Evolutionary conservation across 2,797 vertebrate species (phyloP).

Genomic region (Apodemus agrarius): DNA sequence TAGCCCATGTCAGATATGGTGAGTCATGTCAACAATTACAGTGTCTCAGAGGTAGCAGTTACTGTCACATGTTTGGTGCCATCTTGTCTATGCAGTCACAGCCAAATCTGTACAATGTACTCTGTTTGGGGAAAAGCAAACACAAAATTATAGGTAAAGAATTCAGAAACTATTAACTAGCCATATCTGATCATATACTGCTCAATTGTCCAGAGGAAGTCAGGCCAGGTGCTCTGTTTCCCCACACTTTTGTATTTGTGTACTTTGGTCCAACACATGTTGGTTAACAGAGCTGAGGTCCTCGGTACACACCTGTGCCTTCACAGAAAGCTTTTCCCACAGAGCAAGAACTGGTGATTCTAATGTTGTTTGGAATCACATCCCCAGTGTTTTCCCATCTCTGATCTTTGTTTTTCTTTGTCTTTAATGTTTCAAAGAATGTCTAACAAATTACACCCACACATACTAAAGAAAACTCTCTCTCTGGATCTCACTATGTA

Average conservation of each 20-base stretch:
- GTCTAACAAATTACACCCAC: background rate
- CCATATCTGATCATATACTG: background rate
- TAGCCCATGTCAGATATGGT: no score
- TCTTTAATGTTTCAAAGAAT: background rate
- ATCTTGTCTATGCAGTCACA: background rate
- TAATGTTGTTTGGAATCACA: background rate
- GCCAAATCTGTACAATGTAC: background rate
- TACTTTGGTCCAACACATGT: background rate
- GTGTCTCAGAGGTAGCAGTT: no score
- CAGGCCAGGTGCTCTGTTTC: background rate
- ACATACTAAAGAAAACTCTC: background rate
- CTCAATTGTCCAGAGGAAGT: background rate
- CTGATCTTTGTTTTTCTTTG: background rate
- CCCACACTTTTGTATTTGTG: background rate
- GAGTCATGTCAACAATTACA: background rate
- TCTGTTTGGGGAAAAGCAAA: background rate
- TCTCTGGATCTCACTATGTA: background rate
- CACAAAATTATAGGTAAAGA: background rate
- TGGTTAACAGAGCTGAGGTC: background rate
- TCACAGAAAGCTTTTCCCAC: background rate
- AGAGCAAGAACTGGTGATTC: background rate
- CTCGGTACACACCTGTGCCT: background rate
- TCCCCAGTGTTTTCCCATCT: no score
- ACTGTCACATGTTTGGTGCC: background rate
- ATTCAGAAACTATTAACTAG: background rate